These are phyloP conservation scores for Calcarius lapponicus DNA, from an alignment of 2,797 vertebrate species.

Conservation along the genomic window DNA sequence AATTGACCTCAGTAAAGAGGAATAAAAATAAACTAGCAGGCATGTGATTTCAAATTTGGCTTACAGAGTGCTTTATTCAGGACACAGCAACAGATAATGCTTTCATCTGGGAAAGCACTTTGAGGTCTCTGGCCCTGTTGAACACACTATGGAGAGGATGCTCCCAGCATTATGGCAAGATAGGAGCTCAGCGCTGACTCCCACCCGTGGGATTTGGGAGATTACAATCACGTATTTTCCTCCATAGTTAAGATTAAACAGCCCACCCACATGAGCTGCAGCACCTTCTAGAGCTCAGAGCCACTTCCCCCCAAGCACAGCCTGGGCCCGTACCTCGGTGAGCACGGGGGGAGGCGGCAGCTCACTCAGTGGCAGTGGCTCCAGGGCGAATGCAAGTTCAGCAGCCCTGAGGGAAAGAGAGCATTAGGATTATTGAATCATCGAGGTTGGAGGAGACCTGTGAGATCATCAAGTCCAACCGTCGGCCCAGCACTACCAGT, in stretches of 20 bases:
- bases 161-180: fast-evolving
- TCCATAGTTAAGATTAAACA: fast-evolving
- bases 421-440: neutral
- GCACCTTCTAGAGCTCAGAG: neutral
- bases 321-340: slow-evolving; percentile 82
- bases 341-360: slow-evolving; percentile 82
- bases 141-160: fast-evolving
- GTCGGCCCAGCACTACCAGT: too few relatives aligned
- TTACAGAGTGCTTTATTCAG: too few relatives aligned
- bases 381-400: slow-evolving; percentile 90
- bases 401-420: slow-evolving; percentile 84
- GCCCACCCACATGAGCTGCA: neutral
- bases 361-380: slow-evolving; percentile 85
- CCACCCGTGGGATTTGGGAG: fast-evolving
- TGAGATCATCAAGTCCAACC: too few relatives aligned
- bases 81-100: neutral
- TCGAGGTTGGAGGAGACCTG: neutral
- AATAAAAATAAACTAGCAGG: neutral
- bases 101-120: neutral
- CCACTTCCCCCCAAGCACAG: neutral
- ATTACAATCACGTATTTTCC: fast-evolving
- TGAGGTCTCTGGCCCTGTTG: fast-evolving
- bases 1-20: neutral
- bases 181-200: fast-evolving
- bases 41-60: neutral